Base-by-base conservation (phyloP, 2,888 invertebrate species). In the Ganaspis brasiliensis region DNA sequence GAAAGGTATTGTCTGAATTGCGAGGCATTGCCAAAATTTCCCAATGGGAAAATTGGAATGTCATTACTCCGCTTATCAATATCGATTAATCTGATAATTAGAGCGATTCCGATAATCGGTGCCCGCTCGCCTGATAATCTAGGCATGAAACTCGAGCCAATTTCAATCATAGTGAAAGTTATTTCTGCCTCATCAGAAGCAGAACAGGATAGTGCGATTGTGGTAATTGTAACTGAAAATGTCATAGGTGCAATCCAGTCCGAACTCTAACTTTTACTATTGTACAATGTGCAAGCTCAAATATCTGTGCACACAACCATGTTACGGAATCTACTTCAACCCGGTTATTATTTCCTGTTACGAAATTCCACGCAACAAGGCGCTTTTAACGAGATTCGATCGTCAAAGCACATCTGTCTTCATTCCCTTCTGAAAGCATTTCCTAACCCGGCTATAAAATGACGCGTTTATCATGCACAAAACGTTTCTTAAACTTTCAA, bases 391-490 rank as follows among this genome's bases (percentile, higher is more conserved):
- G 67, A 67, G 67, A 67, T 67, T 45, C 40, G 67, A 67, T 67
- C 67, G n/a, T 40, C 67, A 67, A 67, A 24, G 24, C 67, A 40
- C 45, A 67, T 67, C 67, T 67, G 40, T 67, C 67, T 67, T 67
- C 40, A 45, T 67, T 67, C 67, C 14, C 40, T 67, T 45, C 24
- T 40, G n/a, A 67, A 67, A 67, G 67, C 37, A 67, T 45, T 67
- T 45, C 67, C 37, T 67, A 67, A 45, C 45, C 40, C n/a, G 16
- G 14, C 21, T 14, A 63, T 37, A 12, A n/a, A 40, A 45, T 14
- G 45, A 67, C 40, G 16, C 40, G 16, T 67, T 67, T 45, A 67
- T 45, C 40, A 14, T 40, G n/a, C 45, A 45, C 21, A 45, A 67
- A 67, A 40, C 40, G 12, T 14, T 67, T 67, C 67, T 67, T 9